These are phyloP conservation scores for Emydura subglobosa DNA, from an alignment of 2,113 vertebrate species.

Conservation along the genomic window DNA sequence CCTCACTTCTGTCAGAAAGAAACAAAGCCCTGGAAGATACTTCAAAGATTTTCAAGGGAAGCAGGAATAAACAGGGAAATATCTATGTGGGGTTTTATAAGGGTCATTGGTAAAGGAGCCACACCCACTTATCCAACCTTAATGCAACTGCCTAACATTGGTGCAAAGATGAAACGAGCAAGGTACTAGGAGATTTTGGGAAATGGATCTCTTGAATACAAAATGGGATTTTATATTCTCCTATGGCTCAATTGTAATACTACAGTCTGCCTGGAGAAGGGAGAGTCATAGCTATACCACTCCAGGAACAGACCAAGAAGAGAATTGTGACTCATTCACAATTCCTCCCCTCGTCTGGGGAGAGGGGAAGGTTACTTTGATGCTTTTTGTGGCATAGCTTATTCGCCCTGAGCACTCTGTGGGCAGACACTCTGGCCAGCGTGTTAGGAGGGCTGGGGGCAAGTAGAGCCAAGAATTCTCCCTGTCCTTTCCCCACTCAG, in stretches of 20 bases:
- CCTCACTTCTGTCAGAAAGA: neutral
- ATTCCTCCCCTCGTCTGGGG: neutral
- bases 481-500: neutral
- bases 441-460: neutral
- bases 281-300: neutral
- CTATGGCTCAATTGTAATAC: neutral
- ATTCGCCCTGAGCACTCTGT: neutral
- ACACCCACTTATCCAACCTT: rapidly evolving
- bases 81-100: neutral
- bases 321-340: neutral
- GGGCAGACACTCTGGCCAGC: neutral
- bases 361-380: neutral
- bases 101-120: neutral
- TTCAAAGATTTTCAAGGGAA: neutral
- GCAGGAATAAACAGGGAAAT: neutral
- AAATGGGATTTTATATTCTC: neutral
- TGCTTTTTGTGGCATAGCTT: neutral
- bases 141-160: neutral
- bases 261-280: neutral
- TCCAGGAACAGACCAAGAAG: neutral
- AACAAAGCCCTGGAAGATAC: neutral
- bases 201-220: neutral
- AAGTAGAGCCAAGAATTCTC: neutral
- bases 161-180: neutral
- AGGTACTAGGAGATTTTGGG: neutral